Evolutionary conservation across 2,797 vertebrate species (phyloP), one percentile per base, ranked within the genome.

Genomic region (Paratrypauchen microcephalus): DNA sequence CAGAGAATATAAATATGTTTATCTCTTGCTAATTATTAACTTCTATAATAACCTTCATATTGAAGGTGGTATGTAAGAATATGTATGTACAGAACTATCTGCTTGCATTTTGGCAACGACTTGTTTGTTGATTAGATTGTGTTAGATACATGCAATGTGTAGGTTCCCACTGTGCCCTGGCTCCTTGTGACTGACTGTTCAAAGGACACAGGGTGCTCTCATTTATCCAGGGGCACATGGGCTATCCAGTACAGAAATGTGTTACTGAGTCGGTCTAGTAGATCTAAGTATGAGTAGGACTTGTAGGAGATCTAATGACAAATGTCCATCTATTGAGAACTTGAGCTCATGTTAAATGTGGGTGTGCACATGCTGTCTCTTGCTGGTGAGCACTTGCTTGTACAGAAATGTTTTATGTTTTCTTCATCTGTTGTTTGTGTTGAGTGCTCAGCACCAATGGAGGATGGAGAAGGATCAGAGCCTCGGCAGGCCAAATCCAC

Each of bases 51-150:
- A 92, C 96, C 98, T 99, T 99, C 98, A 99, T 99, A 99, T 99
- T 99, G 98, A 99, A 99, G 98, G 97, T 97, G 95, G 95, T 94
- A 92, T 95, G 93, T 96, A 97, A 88, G 86, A 91, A 85, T 87
- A 91, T 88, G 82, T 89, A 91, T 94, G 92, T 92, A 93, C 83
- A 93, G 89, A 83, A 84, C 83, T 91, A 86, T 92, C 87, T 88
- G 91, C 92, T 93, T 93, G 93, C 91, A 89, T 93, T 93, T 93
- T 91, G 89, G 92, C 92, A 91, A 93, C 88, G 87, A 91, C 74
- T 80, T 85, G 82, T 78, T 82, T 78, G 81, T 88, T 81, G 88
- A 89, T 70, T 87, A 86, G 86, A 81, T 84, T 86, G 89, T 81
- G 83, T 87, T 81, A 73, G 83, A 85, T 83, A 83, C 82, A 85